phyloP scores from a whole-genome alignment of 1,140 invertebrate genomes.

The Hetaerina americana region DNA sequence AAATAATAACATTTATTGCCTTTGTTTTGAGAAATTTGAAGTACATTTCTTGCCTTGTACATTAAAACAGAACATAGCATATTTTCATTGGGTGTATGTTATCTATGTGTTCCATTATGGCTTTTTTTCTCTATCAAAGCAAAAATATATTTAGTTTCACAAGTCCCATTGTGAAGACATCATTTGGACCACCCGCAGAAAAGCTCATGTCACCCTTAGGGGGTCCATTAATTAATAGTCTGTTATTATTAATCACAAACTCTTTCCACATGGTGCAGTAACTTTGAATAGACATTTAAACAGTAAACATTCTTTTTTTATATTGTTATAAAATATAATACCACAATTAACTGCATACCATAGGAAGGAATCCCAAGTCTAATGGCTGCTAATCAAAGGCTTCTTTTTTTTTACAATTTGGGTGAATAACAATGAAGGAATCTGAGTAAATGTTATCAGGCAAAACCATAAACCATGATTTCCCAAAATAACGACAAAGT shows the following conservation, averaged over 20 bases:
- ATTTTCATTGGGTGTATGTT: neutral
- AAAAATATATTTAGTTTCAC: neutral
- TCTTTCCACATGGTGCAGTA: neutral
- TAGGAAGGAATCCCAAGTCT: too few relatives aligned
- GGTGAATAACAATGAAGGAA: too few relatives aligned
- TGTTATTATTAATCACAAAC: neutral
- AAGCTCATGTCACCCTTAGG: neutral
- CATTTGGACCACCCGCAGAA: neutral
- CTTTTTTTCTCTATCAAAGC: neutral
- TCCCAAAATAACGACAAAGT: neutral
- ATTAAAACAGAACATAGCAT: neutral
- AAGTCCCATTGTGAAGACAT: neutral
- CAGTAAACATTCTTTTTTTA: too few relatives aligned
- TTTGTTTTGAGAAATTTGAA: constrained; percentile 1
- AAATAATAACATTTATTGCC: neutral
- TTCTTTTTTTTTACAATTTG: too few relatives aligned
- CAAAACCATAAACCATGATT: neutral
- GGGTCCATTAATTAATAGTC: neutral
- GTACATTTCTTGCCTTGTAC: neutral
- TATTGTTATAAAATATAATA: too few relatives aligned
- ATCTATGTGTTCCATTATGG: neutral
- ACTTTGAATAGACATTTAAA: neutral
- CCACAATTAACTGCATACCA: neutral
- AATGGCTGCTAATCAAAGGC: too few relatives aligned
- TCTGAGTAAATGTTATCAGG: too few relatives aligned